Percentiles rank a stretch among this genome's conserved stretches.
Conservation (phyloP, 2,888 invertebrate species). For the Phaedon cochleariae region DNA sequence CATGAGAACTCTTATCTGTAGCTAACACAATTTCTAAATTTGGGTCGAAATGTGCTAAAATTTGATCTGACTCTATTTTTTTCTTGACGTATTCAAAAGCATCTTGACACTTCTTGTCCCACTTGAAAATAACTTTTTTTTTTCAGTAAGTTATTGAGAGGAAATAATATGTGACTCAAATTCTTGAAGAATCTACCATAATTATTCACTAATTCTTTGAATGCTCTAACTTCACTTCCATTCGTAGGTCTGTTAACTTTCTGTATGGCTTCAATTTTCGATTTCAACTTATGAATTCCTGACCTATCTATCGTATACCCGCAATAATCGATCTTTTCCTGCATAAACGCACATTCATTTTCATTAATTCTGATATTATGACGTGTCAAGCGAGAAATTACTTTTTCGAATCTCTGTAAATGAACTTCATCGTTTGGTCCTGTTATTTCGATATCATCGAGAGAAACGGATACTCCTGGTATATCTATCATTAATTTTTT, state of each 20-base stretch:
- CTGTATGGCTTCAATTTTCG: slow-evolving; percentile 31
- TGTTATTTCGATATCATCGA: slow-evolving; percentile 51
- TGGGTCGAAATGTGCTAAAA: slow-evolving; percentile 28
- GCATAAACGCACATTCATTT: slow-evolving; percentile 47
- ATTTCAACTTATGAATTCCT: slow-evolving; percentile 27
- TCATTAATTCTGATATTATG: slow-evolving; percentile 46
- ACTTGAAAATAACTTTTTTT: slow-evolving; percentile 14
- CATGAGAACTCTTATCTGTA: slow-evolving; percentile 30
- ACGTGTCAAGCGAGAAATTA: slow-evolving; percentile 30
- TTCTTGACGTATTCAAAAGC: slow-evolving; percentile 22
- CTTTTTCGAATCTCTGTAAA: slow-evolving; percentile 34
- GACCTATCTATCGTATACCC: slow-evolving; percentile 39
- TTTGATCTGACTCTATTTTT: background rate
- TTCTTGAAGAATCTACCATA: slow-evolving; percentile 31
- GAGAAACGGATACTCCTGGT: slow-evolving; percentile 46
- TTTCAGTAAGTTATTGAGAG: slow-evolving; percentile 19
- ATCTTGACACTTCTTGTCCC: too few relatives aligned
- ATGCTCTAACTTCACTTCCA: slow-evolving; percentile 25
- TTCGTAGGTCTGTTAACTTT: slow-evolving; percentile 22
- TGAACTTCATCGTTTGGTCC: slow-evolving; percentile 42
- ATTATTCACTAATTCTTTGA: slow-evolving; percentile 28
- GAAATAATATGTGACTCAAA: slow-evolving; percentile 1
- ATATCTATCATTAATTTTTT: slow-evolving; percentile 48
- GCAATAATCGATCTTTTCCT: slow-evolving; percentile 47
- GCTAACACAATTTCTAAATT: slow-evolving; percentile 19